A percentile compares a stretch with the other conserved stretches of the same genome.
Evolutionary conservation across 1,140 invertebrate genomes (phyloP).

Genomic region (Euschistus heros): DNA sequence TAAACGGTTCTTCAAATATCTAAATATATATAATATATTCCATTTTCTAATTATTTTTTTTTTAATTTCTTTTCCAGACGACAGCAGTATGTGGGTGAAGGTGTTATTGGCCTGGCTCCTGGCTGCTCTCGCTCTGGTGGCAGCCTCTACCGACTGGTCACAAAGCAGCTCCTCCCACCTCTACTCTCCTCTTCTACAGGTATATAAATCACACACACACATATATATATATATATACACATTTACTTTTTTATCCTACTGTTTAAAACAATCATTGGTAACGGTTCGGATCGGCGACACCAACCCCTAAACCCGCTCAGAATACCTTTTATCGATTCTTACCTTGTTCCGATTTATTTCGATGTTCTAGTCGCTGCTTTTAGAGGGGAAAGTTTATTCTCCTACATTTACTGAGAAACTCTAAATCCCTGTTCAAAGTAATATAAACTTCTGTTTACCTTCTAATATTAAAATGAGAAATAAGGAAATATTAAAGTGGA

Average conservation of each 20-base stretch:
- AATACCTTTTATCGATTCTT: too few species aligned
- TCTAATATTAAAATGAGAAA: too few species aligned
- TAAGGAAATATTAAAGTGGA: too few species aligned
- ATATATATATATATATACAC: not conserved
- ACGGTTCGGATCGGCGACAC: too few species aligned
- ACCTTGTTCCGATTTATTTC: too few species aligned
- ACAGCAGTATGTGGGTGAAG: conserved; percentile 4
- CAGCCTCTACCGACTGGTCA: not conserved
- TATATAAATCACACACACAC: not conserved
- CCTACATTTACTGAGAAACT: too few species aligned
- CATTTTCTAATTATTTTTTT: not conserved
- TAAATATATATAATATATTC: not conserved
- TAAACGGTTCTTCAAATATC: too few species aligned
- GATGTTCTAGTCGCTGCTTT: too few species aligned
- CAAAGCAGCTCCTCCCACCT: not conserved
- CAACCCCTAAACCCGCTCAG: too few species aligned
- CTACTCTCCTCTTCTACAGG: conserved; percentile 1
- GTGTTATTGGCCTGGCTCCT: conserved; percentile 4
- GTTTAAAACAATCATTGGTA: not conserved
- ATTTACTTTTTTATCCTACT: not conserved
- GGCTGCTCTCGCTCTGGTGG: not conserved
- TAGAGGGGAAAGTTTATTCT: too few species aligned
- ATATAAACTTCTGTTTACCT: too few species aligned
- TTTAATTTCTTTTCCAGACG: not conserved
- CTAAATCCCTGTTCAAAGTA: too few species aligned